Evolutionary conservation across 2,113 vertebrate genomes (phyloP).

Genomic region (Arvicanthis niloticus): DNA sequence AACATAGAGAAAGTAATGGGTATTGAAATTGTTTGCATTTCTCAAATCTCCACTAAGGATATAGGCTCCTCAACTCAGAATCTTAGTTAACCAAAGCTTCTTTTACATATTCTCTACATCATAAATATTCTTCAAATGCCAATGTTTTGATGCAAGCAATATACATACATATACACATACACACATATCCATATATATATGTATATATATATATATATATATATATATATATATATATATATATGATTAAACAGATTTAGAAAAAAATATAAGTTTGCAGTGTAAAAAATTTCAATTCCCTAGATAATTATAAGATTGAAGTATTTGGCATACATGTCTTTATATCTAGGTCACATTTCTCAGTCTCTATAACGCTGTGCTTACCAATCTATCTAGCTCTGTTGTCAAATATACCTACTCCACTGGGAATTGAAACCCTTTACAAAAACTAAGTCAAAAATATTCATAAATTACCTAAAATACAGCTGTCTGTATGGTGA

Average conservation of each 20-base stretch:
- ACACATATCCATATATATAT: not conserved
- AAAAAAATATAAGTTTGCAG: not conserved
- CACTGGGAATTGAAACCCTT: slow-evolving; percentile 50
- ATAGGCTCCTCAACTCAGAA: not conserved
- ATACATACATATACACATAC: not conserved
- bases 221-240: not conserved
- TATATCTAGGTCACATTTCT: slow-evolving; percentile 39
- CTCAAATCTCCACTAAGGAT: not conserved
- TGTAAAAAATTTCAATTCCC: slow-evolving; percentile 41
- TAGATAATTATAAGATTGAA: slow-evolving; percentile 48
- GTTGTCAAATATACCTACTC: slow-evolving; percentile 53
- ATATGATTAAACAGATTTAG: not conserved
- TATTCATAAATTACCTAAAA: slow-evolving; percentile 70
- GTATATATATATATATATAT: not conserved
- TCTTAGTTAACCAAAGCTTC: not conserved
- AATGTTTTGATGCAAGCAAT: slow-evolving; percentile 5
- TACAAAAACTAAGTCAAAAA: slow-evolving; percentile 64
- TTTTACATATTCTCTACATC: slow-evolving; percentile 24
- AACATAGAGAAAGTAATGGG: not conserved
- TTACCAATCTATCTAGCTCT: slow-evolving; percentile 43
- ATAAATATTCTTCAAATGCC: not conserved
- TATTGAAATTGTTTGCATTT: not conserved
- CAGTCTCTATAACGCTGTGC: slow-evolving; percentile 44
- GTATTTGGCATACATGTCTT: not conserved
- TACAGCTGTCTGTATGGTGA: slow-evolving; percentile 55